Evolutionary conservation across 2,797 vertebrate genomes (phyloP), one percentile per base, ranked within the genome.

Genomic region (Gymnodraco acuticeps): DNA sequence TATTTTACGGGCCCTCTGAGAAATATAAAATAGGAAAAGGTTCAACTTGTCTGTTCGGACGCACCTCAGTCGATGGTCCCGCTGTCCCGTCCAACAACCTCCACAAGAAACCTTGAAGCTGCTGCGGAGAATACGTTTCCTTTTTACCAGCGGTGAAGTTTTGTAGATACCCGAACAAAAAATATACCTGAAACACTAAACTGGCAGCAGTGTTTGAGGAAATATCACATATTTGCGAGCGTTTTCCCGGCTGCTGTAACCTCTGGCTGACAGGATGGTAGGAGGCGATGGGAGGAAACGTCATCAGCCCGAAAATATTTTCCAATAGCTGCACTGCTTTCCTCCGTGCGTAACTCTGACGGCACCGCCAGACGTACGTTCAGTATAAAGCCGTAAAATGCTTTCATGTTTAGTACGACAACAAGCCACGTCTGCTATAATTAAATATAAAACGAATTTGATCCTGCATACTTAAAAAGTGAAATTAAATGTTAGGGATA

Each of bases 81-180:
- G 85, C 88, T 87, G 91, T 93, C 90, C 94, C 84, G 94, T 90
- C 82, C 86, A 31, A 75, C 82, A 81, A 75, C 80, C 83, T 82
- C 83, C 85, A 38, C 46, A 7, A 54, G 9, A 77, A 78, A 62
- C 73, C 81, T 33, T 4, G 27, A 45, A 10, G 77, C 75, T 4
- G 74, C 74, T 79, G 65, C 59, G 56, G 41, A 59, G 62, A 73
- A 20, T 73, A 27, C 60, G 80, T 52, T 3, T 43, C 68, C 23
- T n/a, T 0, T 60, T 70, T 43, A 6, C 5, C 20, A 5, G 17
- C 56, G 1, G 48, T 4, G 42, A 3, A 20, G 15, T 33, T 8
- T 27, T 12, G 6, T 2, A 10, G 55, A 50, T 1, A 16, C 20
- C 5, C 48, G 3, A 50, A 1, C 19, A 38, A 2, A 6, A 23